Conservation (phyloP, 53 echinoderm and acorn worm genomes). For the Echinarachnius parma region DNA sequence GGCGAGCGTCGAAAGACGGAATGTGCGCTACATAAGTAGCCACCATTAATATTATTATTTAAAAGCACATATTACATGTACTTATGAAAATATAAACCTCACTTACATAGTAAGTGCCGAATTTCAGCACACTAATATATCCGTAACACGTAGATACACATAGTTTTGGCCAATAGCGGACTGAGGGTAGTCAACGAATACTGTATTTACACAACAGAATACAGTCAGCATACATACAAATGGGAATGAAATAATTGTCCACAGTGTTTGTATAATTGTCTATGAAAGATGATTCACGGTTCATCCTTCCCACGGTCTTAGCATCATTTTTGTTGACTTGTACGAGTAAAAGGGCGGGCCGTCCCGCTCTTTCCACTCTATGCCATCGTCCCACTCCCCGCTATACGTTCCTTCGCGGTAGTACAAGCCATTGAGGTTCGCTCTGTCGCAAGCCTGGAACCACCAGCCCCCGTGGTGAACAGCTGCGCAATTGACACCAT, state of each 20-base stretch:
- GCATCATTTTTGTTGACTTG: constrained; percentile 87
- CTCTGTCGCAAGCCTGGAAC: constrained; percentile 87
- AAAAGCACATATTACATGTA: too few species aligned
- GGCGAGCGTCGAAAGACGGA: too few species aligned
- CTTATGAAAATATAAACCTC: too few species aligned
- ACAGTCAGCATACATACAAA: constrained; percentile 30
- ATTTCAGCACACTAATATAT: neutral
- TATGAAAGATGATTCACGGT: neutral
- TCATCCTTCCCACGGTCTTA: constrained; percentile 66
- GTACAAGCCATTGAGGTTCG: constrained; percentile 95
- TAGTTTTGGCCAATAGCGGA: constrained; percentile 34
- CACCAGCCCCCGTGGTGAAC: constrained; percentile 98
- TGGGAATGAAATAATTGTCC: constrained; percentile 35
- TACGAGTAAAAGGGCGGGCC: constrained; percentile 87
- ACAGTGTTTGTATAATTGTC: neutral
- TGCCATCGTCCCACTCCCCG: constrained; percentile 86
- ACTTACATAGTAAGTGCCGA: constrained; percentile 9
- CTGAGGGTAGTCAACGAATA: constrained; percentile 42
- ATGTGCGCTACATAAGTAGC: too few species aligned
- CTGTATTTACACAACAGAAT: constrained; percentile 37
- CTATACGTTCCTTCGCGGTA: constrained; percentile 64
- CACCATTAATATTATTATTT: too few species aligned
- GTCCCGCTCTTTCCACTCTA: constrained; percentile 87
- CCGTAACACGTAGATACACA: constrained; percentile 8
- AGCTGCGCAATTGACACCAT: constrained; percentile 72